Percentiles rank a stretch among this genome's conserved stretches.
Conservation (phyloP, 2,113 vertebrate genomes). For the Rhadina sibilatrix region DNA sequence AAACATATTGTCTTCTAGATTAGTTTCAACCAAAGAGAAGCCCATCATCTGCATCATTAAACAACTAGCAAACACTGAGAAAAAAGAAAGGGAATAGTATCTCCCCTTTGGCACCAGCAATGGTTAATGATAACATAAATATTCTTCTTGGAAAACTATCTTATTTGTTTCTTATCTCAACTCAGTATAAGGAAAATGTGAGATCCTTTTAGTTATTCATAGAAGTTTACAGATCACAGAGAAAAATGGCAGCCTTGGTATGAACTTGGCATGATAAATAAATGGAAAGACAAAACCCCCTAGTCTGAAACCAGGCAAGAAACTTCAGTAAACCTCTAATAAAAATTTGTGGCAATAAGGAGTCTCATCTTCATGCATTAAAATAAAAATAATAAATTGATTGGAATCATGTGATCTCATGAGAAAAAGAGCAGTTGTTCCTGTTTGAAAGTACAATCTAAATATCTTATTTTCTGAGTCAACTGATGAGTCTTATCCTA, state of each 20-base stretch:
- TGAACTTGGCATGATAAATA: neutral
- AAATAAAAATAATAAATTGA: neutral
- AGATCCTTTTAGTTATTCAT: neutral
- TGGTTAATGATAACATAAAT: neutral
- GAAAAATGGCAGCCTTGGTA: neutral
- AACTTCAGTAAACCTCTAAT: neutral
- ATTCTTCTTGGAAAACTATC: neutral
- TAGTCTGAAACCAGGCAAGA: neutral
- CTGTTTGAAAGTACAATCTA: neutral
- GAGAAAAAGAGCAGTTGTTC: neutral
- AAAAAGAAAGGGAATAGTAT: neutral
- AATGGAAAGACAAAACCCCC: neutral
- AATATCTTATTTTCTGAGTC: neutral
- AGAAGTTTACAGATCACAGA: neutral
- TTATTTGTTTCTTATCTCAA: neutral
- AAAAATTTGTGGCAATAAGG: neutral
- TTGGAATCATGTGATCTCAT: neutral
- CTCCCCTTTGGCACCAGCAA: neutral
- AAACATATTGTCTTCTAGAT: neutral
- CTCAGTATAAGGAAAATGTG: neutral
- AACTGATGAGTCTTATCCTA: neutral
- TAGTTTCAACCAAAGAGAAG: neutral
- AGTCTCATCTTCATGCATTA: neutral
- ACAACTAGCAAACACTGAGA: neutral
- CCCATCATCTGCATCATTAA: neutral